Evolutionary conservation across 1,140 invertebrate species (phyloP).

Genomic region (Euschistus heros): DNA sequence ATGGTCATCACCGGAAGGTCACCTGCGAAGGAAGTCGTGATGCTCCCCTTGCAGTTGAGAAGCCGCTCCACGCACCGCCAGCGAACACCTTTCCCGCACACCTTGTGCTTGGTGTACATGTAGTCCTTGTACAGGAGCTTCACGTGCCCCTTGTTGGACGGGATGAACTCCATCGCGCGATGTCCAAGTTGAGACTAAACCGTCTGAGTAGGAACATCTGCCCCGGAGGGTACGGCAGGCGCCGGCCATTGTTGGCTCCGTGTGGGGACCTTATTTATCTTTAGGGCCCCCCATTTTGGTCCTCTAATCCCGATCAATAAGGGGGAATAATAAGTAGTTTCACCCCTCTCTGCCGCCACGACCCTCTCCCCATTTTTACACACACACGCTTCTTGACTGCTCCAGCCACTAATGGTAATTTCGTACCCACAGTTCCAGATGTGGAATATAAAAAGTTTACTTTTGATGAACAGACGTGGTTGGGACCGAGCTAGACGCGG

Average conservation of each 20-base stretch:
- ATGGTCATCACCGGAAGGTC: conserved; percentile 10
- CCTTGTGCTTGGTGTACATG: conserved; percentile 13
- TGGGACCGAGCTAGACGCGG: too few relatives aligned
- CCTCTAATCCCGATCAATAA: conserved; percentile 6
- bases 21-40: conserved; percentile 6
- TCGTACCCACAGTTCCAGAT: too few relatives aligned
- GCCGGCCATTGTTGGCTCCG: not conserved
- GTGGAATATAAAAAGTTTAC: too few relatives aligned
- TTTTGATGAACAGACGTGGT: too few relatives aligned
- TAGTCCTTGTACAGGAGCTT: conserved; percentile 11
- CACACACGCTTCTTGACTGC: not conserved
- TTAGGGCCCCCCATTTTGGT: conserved; percentile 6
- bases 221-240: not conserved
- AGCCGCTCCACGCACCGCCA: conserved; percentile 8
- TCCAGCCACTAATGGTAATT: too few relatives aligned
- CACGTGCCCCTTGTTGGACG: conserved; percentile 7
- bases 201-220: not conserved
- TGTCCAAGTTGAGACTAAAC: not conserved
- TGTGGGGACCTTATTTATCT: conserved; percentile 14
- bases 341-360: not conserved
- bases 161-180: conserved; percentile 9
- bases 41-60: conserved; percentile 9
- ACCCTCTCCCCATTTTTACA: not conserved
- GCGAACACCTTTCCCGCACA: not conserved
- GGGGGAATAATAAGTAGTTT: conserved; percentile 16